phyloP scores from a whole-genome alignment of 2,888 invertebrate species.

The Trissonchulus latispiculum region DNA sequence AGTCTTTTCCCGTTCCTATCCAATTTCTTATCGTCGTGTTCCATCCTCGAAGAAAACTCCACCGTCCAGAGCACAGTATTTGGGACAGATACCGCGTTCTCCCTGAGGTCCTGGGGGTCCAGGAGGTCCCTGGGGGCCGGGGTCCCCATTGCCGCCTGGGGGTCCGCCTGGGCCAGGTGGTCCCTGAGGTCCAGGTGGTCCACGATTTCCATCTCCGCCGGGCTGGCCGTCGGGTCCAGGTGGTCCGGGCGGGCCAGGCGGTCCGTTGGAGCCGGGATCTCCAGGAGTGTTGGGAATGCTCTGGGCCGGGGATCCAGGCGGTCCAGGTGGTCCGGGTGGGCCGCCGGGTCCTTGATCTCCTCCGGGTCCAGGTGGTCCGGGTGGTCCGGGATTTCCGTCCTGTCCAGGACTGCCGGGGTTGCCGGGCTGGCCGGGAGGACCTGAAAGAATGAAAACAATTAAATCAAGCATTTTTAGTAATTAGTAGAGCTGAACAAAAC shows the following conservation, averaged over 20 bases:
- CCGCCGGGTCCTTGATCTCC: constrained; percentile 18
- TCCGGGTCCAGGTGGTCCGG: constrained; percentile 18
- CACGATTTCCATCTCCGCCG: constrained; percentile 16
- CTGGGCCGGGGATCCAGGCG: not conserved
- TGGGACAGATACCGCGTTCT: too few species aligned
- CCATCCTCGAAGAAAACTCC: constrained; percentile 23
- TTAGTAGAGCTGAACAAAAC: too few species aligned
- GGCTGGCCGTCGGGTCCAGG: constrained; percentile 29
- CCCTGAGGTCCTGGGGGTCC: constrained; percentile 16
- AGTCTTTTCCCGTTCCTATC: too few species aligned
- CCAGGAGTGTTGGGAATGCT: constrained; percentile 27
- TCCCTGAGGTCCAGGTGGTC: constrained; percentile 18
- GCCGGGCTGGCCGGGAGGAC: too few species aligned
- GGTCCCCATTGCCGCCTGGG: constrained; percentile 13
- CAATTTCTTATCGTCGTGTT: constrained; percentile 20
- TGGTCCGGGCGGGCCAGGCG: constrained; percentile 26
- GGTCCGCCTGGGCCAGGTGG: constrained; percentile 13
- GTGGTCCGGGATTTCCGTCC: constrained; percentile 11
- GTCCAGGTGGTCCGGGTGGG: constrained; percentile 12
- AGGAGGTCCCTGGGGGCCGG: constrained; percentile 16
- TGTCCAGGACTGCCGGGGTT: constrained; percentile 12
- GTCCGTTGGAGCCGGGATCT: constrained; percentile 33
- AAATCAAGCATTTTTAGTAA: too few species aligned
- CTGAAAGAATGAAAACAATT: too few species aligned
- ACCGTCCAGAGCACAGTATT: too few species aligned